Conservation (phyloP, 2,797 vertebrate species). For the Emys orbicularis region DNA sequence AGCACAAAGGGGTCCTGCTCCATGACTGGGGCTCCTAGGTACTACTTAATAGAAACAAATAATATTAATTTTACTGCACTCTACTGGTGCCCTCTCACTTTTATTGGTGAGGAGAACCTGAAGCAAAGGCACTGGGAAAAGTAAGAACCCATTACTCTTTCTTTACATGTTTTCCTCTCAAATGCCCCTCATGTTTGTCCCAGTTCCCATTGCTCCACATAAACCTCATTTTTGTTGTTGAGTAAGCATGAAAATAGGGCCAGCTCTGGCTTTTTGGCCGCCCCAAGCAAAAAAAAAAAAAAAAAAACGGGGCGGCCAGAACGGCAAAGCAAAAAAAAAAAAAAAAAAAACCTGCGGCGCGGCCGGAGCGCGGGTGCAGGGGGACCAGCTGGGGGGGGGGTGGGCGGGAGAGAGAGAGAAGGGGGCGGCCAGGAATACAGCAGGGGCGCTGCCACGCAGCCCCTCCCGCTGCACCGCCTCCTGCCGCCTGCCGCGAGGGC, state of each 20-base stretch:
- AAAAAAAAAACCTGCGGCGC: no score
- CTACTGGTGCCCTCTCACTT: not conserved
- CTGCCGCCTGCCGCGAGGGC: no score
- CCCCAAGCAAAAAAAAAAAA: no score
- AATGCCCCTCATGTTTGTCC: not conserved
- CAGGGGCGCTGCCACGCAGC: no score
- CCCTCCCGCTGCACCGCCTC: no score
- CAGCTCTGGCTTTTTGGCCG: no score
- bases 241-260: not conserved
- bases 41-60: not conserved
- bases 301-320: no score
- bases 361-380: no score
- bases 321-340: no score
- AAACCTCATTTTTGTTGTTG: not conserved
- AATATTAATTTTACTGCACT: not conserved
- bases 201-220: not conserved
- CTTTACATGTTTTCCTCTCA: not conserved
- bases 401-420: no score
- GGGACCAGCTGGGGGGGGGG: no score
- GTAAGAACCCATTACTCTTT: not conserved
- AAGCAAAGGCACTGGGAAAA: not conserved
- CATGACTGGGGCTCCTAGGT: not conserved
- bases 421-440: no score
- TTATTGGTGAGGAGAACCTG: not conserved
- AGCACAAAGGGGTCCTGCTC: not conserved